Evolutionary conservation across 2,797 vertebrate species (phyloP).

Genomic region (Aplochiton taeniatus): DNA sequence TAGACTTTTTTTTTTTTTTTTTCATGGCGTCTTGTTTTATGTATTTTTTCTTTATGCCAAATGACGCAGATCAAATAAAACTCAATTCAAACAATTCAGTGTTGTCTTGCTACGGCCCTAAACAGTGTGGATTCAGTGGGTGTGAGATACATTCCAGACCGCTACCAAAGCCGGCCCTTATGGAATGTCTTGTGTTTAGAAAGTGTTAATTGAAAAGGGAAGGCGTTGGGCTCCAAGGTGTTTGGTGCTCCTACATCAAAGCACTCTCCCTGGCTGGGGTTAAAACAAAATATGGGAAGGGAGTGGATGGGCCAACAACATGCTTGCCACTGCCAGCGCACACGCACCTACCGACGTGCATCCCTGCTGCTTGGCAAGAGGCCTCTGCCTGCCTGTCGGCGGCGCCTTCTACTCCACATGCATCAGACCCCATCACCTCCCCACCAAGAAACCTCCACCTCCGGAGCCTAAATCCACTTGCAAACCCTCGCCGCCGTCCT

Average conservation of each 20-base stretch:
- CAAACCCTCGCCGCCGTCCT: too few relatives aligned
- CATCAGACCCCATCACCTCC: too few relatives aligned
- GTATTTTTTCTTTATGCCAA: constrained; percentile 33
- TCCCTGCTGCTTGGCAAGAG: too few relatives aligned
- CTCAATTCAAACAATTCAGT: constrained; percentile 13
- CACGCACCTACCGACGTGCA: background rate
- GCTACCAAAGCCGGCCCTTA: constrained; percentile 21
- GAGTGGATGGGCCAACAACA: constrained; percentile 7
- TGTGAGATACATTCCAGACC: constrained; percentile 40
- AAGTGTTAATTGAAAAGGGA: background rate
- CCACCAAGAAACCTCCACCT: too few relatives aligned
- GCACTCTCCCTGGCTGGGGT: background rate
- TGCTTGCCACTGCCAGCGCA: background rate
- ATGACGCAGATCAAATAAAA: constrained; percentile 48
- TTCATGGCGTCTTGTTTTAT: constrained; percentile 43
- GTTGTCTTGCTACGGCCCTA: constrained; percentile 27
- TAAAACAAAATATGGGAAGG: constrained; percentile 12
- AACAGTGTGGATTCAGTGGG: constrained; percentile 7
- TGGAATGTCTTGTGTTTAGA: background rate
- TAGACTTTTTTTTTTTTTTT: constrained; percentile 32
- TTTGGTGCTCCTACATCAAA: background rate
- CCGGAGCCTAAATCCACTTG: too few relatives aligned
- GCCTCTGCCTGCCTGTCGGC: too few relatives aligned
- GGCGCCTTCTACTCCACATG: too few relatives aligned
- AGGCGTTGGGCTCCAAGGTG: background rate